Base-by-base conservation (phyloP, 2,888 invertebrate genomes). In the Eurytoma californica region DNA sequence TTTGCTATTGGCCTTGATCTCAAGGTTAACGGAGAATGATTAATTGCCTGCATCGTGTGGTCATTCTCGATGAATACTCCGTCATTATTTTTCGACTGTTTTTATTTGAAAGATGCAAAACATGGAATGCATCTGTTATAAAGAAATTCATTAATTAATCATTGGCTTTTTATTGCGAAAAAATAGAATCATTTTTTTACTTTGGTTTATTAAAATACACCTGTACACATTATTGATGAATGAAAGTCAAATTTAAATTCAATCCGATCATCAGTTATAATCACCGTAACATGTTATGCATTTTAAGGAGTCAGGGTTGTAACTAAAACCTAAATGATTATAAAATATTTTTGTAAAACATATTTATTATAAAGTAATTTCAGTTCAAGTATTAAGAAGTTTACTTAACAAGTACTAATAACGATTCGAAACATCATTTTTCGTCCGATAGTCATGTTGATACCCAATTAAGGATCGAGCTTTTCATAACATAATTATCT, bases 41-140 rank as follows among this genome's bases (percentile, higher is more conserved):
- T 80, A 80, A 80, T 80, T 69, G 65, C 66, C 55, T 70, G 69
- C 47, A 68, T 79, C 57, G 63, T 12, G 20, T 39, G 30, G 20
- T 74, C 65, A 68, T 66, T 72, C 72, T 57, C 63, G 51, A 72
- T 65, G 72, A 72, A 72, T 63, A 79, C 65, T 77, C 68, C 18
- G 72, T 76, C 67, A 76, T 80, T 80, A 80, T 80, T 76, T 72
- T 80, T 76, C n/a, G 57, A 30, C 60, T 72, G 57, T 67, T 80
- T 63, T 80, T 80, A 58, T 80, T 80, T 72, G 60, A 58, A 61
- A 55, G 55, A 72, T 72, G 67, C 75, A 80, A 76, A 75, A 80
- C 72, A 72, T 14, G 63, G 55, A 77, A 70, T 77, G 72, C 72
- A 72, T 68, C 51, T 69, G 58, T 73, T 72, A 61, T 60, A 49